A percentile compares a stretch with the other conserved stretches of the same genome.
phyloP scores from a whole-genome alignment of 2,888 invertebrate species.

The Portevinia maculata region DNA sequence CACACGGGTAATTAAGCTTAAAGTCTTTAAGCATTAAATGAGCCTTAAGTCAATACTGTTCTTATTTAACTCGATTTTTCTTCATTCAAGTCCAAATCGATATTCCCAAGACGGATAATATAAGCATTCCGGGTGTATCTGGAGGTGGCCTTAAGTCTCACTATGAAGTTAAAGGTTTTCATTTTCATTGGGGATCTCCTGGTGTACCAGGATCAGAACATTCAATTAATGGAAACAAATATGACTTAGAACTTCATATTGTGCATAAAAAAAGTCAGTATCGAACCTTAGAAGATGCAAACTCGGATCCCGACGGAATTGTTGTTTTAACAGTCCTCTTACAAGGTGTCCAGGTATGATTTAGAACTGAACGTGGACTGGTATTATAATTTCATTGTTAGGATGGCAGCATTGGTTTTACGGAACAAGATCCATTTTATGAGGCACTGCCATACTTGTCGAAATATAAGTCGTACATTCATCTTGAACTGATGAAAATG shows the following conservation, averaged over 20 bases:
- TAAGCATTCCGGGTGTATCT: slow-evolving; percentile 23
- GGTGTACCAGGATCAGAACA: slow-evolving; percentile 75
- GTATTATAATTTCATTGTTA: background rate
- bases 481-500: slow-evolving; percentile 54
- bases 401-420: slow-evolving; percentile 33
- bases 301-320: slow-evolving; percentile 47
- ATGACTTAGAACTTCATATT: slow-evolving; percentile 75
- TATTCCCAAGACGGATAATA: slow-evolving; percentile 24
- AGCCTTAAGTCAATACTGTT: too few species aligned
- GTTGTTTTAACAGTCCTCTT: slow-evolving; percentile 49
- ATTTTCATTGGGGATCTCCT: slow-evolving; percentile 76
- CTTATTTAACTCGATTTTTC: too few species aligned
- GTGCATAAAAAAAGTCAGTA: slow-evolving; percentile 73
- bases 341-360: slow-evolving; percentile 50
- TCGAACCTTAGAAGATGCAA: slow-evolving; percentile 37
- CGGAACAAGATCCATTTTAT: slow-evolving; percentile 40
- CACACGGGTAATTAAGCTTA: slow-evolving; percentile 49
- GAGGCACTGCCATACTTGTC: slow-evolving; percentile 44
- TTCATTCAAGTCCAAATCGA: slow-evolving; percentile 53
- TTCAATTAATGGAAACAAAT: slow-evolving; percentile 74
- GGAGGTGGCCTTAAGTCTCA: slow-evolving; percentile 32
- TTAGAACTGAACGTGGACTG: background rate
- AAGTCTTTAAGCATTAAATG: background rate
- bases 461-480: slow-evolving; percentile 31
- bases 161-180: slow-evolving; percentile 67